Evolutionary conservation across 1,140 invertebrate genomes (phyloP).

Genomic region (Streblospio benedicti): DNA sequence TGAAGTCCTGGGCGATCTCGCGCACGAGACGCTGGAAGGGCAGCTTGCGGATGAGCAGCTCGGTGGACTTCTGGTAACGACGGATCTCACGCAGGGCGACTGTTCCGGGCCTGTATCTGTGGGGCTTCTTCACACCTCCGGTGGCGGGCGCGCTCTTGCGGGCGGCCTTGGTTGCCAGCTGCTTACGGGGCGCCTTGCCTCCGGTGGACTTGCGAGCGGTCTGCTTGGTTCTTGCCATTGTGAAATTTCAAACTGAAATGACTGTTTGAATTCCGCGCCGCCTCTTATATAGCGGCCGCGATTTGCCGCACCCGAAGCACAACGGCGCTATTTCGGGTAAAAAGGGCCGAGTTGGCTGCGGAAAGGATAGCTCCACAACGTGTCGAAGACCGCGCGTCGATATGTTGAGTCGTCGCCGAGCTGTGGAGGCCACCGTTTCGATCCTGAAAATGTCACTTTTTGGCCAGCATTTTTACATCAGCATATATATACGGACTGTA

Average conservation of each 20-base stretch:
- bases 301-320: too few relatives aligned
- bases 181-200: constrained; percentile 50
- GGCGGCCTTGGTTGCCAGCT: constrained; percentile 57
- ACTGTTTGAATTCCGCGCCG: too few relatives aligned
- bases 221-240: constrained; percentile 79
- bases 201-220: constrained; percentile 60
- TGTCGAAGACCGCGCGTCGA: too few relatives aligned
- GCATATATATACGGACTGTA: too few relatives aligned
- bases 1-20: constrained; percentile 76
- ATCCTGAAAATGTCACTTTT: too few relatives aligned
- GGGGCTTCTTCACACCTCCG: constrained; percentile 54
- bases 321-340: too few relatives aligned
- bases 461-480: too few relatives aligned
- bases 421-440: too few relatives aligned
- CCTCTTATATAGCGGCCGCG: too few relatives aligned
- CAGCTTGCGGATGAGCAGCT: constrained; percentile 69
- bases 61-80: constrained; percentile 77
- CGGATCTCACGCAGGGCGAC: constrained; percentile 77
- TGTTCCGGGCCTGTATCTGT: constrained; percentile 57
- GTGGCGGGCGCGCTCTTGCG: constrained; percentile 52
- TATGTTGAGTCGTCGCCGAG: too few relatives aligned
- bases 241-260: not conserved
- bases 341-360: too few relatives aligned
- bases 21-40: constrained; percentile 76
- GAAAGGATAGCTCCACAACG: too few relatives aligned